A percentile compares a stretch with the other conserved stretches of the same genome.
Evolutionary conservation across 2,888 invertebrate species (phyloP).

Genomic region (Lepidochitona cinerea): DNA sequence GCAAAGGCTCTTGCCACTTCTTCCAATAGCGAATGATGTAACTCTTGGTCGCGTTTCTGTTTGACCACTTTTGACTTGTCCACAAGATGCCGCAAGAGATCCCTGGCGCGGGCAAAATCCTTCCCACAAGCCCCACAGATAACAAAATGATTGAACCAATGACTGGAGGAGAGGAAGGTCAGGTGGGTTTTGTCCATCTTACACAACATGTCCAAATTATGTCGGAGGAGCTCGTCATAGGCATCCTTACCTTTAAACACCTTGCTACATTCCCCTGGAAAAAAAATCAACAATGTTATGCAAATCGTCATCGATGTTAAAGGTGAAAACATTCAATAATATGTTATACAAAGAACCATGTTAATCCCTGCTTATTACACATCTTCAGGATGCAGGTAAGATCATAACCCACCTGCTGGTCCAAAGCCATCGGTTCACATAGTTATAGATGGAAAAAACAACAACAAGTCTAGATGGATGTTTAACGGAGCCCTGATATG

Average conservation of each 20-base stretch:
- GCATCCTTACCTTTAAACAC: conserved; percentile 6
- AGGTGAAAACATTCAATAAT: too few species aligned
- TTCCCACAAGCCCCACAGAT: conserved; percentile 9
- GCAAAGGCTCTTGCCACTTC: background rate
- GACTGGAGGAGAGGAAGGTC: background rate
- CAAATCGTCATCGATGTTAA: too few species aligned
- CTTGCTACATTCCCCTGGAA: conserved; percentile 12
- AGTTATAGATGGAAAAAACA: too few species aligned
- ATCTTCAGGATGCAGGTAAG: too few species aligned
- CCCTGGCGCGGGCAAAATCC: background rate
- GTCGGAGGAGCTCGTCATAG: background rate
- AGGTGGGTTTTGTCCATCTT: conserved; percentile 4
- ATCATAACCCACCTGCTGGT: too few species aligned
- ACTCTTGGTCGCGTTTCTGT: conserved; percentile 12
- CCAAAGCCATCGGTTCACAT: too few species aligned
- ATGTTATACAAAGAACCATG: too few species aligned
- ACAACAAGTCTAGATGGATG: too few species aligned
- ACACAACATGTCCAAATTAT: background rate
- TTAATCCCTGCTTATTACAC: too few species aligned
- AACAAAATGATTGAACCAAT: conserved; percentile 5
- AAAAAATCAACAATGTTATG: too few species aligned
- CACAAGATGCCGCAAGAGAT: conserved; percentile 4
- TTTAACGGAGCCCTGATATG: too few species aligned
- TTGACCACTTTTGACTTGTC: conserved; percentile 18
- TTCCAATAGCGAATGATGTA: background rate